Evolutionary conservation across 2,888 invertebrate genomes (phyloP), one percentile per base, ranked within the genome.

Genomic region (Anodontia alba): DNA sequence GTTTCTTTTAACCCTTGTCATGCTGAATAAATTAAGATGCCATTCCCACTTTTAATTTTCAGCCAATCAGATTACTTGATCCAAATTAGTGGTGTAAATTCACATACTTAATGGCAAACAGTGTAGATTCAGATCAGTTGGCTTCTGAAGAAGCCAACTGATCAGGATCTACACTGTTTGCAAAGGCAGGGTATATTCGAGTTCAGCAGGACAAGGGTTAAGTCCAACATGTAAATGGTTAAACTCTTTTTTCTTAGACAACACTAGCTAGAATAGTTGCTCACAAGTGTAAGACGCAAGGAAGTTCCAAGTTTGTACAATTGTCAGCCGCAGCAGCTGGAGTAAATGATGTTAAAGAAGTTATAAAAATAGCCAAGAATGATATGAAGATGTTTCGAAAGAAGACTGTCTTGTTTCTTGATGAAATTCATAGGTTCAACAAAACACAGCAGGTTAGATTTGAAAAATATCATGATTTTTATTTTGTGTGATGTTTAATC

Each of bases 371-470:
- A 33, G 97, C 97, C 7, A 96, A 96, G 92, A 96, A 96, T 95
- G 97, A 97, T 91, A 93, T 95, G 57, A 96, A 96, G 93, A 96
- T 96, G 93, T 95, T 95, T 66, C 96, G 96, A 87, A 95, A 96
- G 78, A 96, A 96, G 88, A 97, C 97, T 31, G 95, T 97, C 42
- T 95, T 97, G 23, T 97, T 98, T 91, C 96, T 97, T 96, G 97
- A 98, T 95, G 97, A 98, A 95, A 97, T 98, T 90, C 97, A 97
- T 93, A 96, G 97, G 74, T 97, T 97, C 92, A 97, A 97, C 93
- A 97, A 97, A 95, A 95, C 96, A 33, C 97, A 97, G 91, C 97
- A 98, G 93, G 95, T 94, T 73, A 57, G 33, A n/a, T n/a, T n/a
- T n/a, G n/a, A n/a, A n/a, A n/a, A 26, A 42, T 10, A 42, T n/a